phyloP scores from a whole-genome alignment of 2,113 vertebrate genomes.

The Mionectes macconnelli region DNA sequence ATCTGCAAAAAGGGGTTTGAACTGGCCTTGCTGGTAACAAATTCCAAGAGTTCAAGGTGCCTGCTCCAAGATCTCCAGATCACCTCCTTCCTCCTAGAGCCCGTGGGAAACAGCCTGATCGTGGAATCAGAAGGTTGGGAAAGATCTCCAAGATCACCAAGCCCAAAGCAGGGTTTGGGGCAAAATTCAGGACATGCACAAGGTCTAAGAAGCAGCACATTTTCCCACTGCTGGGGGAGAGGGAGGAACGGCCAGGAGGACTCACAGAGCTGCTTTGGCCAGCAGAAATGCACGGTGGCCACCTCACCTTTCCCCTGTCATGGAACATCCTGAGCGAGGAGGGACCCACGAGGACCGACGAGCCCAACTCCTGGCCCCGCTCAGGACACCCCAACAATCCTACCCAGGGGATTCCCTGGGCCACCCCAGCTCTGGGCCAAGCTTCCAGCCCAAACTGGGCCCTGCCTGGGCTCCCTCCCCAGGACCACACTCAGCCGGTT shows the following conservation, averaged over 20 bases:
- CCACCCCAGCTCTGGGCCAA: neutral
- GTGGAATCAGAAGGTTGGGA: neutral
- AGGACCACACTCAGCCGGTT: neutral
- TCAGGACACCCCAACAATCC: neutral
- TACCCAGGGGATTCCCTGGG: fast-evolving
- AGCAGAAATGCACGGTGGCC: fast-evolving
- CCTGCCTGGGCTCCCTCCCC: neutral
- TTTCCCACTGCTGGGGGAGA: neutral
- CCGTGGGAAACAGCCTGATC: neutral
- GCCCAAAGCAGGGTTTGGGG: neutral
- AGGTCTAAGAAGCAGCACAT: neutral
- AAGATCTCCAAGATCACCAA: neutral
- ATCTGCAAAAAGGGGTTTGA: neutral
- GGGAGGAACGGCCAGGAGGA: neutral
- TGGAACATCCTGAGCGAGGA: fast-evolving
- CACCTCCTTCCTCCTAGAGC: neutral
- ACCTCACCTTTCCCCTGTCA: neutral
- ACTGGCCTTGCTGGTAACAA: neutral
- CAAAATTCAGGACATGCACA: neutral
- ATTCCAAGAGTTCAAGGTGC: neutral
- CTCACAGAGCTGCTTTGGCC: neutral
- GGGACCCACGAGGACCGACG: fast-evolving
- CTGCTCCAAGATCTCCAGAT: neutral
- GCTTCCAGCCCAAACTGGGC: neutral
- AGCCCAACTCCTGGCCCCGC: neutral